phyloP scores from a whole-genome alignment of 2,113 vertebrate genomes.

The Vidua chalybeata region DNA sequence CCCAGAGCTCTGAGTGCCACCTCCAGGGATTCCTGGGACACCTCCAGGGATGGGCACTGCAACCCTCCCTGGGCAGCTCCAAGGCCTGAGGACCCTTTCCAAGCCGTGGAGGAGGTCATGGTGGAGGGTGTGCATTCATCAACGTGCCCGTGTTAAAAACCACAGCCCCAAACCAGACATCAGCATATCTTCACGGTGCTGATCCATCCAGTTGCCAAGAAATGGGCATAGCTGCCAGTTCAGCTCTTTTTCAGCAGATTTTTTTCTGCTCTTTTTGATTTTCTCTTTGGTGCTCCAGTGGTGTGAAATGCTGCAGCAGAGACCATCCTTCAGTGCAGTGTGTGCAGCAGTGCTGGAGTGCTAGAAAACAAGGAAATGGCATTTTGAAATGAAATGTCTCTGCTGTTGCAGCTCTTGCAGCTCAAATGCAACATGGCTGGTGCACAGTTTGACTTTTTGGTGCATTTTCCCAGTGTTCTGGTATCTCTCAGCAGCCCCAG shows the following conservation, averaged over 20 bases:
- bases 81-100: background rate
- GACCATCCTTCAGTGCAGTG: background rate
- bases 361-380: background rate
- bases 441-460: background rate
- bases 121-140: background rate
- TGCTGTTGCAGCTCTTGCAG: background rate
- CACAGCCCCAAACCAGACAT: background rate
- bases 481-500: background rate
- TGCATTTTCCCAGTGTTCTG: background rate
- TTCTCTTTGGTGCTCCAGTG: background rate
- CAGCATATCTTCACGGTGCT: background rate
- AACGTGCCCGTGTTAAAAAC: accelerated
- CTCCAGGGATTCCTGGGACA: accelerated
- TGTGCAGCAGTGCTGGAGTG: background rate
- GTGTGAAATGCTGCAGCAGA: background rate
- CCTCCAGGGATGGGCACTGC: background rate
- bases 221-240: background rate
- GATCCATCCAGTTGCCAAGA: background rate
- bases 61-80: background rate
- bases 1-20: background rate
- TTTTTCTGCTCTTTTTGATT: background rate
- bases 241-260: background rate
- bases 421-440: background rate
- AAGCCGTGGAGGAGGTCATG: accelerated
- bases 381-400: background rate